Evolutionary conservation across 1,140 invertebrate genomes (phyloP), one percentile per base, ranked within the genome.

Genomic region (Saccostrea cuccullata): DNA sequence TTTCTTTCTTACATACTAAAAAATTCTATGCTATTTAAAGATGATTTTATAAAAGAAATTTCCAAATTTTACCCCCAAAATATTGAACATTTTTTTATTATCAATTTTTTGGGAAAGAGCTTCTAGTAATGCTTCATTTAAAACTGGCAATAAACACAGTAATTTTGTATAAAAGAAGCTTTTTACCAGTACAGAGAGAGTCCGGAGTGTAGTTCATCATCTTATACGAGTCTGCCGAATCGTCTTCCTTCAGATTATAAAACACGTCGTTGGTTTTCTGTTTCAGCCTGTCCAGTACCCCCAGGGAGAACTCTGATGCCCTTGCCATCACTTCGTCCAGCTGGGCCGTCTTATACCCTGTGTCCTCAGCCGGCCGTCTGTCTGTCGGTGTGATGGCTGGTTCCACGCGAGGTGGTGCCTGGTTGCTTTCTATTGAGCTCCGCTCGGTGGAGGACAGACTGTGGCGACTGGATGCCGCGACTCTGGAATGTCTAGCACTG

Each of bases 211-310:
- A 56, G 83, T 70, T 85, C 40, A 87, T 83, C 64, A 47, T 83
- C 20, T 70, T 84, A 47, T 70, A 86, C 9, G 55, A 56, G 17
- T 86, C 85, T 15, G n/a, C 23, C 0, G 64, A 86, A 17, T 77
- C 55, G 11, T 86, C 85, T 13, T 86, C 85, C 64, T 77, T 55
- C 55, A 87, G 82, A 84, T 58, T 86, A n/a, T 86, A 67, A 86
- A 89, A 89, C 56, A 89, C 84, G 73, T 89, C 86, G 86, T 89
- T 89, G 30, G 89, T 89, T 77, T 87, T 86, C 70, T 83, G 55
- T n/a, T 87, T 87, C 12, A 89, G 83, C 11, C 77, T 85, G 8
- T 87, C 86, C 70, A 89, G 60, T 3, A 89, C 23, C 2, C 84
- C 84, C 0, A 84, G 86, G 58, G 86, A 56, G 70, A 89, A 86